Base-by-base conservation (phyloP, 2,797 vertebrate genomes). In the Muraenolepis orangiensis region DNA sequence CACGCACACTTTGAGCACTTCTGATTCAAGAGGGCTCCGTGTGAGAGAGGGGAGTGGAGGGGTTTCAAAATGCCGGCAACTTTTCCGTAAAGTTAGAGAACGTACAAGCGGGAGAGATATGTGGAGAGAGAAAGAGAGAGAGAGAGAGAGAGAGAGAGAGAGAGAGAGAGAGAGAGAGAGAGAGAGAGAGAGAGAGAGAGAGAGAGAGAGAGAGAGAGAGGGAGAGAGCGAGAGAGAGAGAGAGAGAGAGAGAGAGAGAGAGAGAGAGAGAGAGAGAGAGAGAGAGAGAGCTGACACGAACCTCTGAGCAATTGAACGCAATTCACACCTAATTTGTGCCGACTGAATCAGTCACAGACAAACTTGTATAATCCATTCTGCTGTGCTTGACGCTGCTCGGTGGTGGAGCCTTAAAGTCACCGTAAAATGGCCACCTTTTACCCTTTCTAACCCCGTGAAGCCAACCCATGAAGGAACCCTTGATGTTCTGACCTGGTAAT, bases 1-100 rank as follows among this genome's bases (percentile, higher is more conserved):
- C 81, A 74, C 82, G 80, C 83, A 84, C 87, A 86, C 88, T 34
- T 84, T 89, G 80, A 85, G 87, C 86, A 85, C 85, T 86, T 86
- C 71, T 77, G 76, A 73, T 79, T 31, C 67, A 69, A 46, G 78
- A 7, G 71, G 69, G 30, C 57, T 2, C 46, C 1, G 23, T 38
- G 36, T 38, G 20, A 77, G n/a, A n/a, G n/a, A n/a, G n/a, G n/a
- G n/a, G n/a, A n/a, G n/a, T n/a, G n/a, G n/a, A n/a, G n/a, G n/a
- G n/a, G n/a, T n/a, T n/a, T n/a, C n/a, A n/a, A n/a, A n/a, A n/a
- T n/a, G n/a, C n/a, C n/a, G n/a, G n/a, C n/a, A n/a, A n/a, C n/a
- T n/a, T n/a, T n/a, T n/a, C n/a, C n/a, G n/a, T n/a, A n/a, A n/a
- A n/a, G n/a, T n/a, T n/a, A n/a, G n/a, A n/a, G n/a, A n/a, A n/a